phyloP scores from a whole-genome alignment of 2,797 vertebrate species.

The Vireo griseus region DNA sequence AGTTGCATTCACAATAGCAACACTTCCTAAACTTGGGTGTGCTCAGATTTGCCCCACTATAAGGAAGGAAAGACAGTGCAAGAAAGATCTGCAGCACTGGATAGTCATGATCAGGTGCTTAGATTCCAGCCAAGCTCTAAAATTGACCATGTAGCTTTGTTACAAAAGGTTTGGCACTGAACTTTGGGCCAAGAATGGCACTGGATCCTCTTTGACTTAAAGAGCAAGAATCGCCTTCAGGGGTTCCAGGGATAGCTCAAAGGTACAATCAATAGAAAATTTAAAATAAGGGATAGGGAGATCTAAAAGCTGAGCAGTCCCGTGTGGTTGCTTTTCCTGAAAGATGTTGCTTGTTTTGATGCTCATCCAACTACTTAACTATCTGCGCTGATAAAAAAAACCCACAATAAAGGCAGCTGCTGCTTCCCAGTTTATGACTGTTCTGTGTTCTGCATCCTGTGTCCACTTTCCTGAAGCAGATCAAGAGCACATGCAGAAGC shows the following conservation, averaged over 20 bases:
- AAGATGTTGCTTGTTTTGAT: conserved; percentile 32
- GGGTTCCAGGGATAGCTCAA: neutral
- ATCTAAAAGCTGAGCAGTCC: conserved; percentile 8
- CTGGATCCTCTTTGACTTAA: neutral
- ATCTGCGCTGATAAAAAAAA: conserved; percentile 15
- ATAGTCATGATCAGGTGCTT: neutral
- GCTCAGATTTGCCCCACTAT: neutral
- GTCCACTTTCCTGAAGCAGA: neutral
- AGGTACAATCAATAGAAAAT: neutral
- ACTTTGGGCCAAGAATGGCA: neutral
- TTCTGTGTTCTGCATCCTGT: neutral
- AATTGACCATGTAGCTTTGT: neutral
- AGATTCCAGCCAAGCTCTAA: neutral
- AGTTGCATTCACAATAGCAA: neutral
- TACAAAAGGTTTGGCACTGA: neutral
- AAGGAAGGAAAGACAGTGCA: neutral
- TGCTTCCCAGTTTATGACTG: neutral
- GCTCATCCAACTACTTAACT: conserved; percentile 49
- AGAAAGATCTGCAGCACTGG: neutral
- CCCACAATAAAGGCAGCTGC: neutral
- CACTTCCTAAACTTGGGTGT: neutral
- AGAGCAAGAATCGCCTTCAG: neutral
- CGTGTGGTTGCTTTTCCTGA: conserved; percentile 23
- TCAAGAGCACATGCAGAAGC: neutral
- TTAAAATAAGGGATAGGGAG: neutral